Evolutionary conservation across 2,113 vertebrate genomes (phyloP).

Genomic region (Pollachius pollachius): DNA sequence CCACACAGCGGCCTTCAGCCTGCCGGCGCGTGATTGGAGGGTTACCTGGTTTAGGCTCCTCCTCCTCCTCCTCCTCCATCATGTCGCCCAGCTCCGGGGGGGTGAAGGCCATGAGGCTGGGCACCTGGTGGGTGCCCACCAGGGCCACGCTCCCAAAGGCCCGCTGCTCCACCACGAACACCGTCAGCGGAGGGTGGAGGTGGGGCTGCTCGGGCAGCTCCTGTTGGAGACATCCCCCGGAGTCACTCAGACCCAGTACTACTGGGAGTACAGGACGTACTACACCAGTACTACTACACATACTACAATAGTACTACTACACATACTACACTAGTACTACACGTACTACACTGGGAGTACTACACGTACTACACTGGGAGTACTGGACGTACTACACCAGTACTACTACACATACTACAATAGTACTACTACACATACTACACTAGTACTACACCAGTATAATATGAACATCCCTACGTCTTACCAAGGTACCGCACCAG

Average conservation of each 20-base stretch:
- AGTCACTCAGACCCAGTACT: not conserved
- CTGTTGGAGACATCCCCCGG: conserved; percentile 58
- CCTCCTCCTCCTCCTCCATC: conserved; percentile 62
- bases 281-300: too few species aligned
- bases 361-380: not conserved
- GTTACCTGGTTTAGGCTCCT: conserved; percentile 52
- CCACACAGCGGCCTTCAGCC: too few species aligned
- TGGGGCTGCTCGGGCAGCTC: conserved; percentile 88
- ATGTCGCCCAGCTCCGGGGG: conserved; percentile 66
- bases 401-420: not conserved
- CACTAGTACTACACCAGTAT: too few species aligned
- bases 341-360: too few species aligned
- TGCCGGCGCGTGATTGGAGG: not conserved
- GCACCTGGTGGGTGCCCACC: conserved; percentile 85
- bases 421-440: too few species aligned
- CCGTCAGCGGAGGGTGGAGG: conserved; percentile 89
- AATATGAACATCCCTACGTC: too few species aligned
- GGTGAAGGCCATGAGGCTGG: conserved; percentile 81
- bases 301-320: too few species aligned
- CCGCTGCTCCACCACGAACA: conserved; percentile 86
- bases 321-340: too few species aligned
- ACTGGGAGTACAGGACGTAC: too few species aligned
- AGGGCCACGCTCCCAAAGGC: conserved; percentile 84
- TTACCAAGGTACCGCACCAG: too few species aligned
- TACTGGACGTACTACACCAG: too few species aligned